phyloP scores from a whole-genome alignment of 2,113 vertebrate genomes.

The Rhynchomys soricoides region DNA sequence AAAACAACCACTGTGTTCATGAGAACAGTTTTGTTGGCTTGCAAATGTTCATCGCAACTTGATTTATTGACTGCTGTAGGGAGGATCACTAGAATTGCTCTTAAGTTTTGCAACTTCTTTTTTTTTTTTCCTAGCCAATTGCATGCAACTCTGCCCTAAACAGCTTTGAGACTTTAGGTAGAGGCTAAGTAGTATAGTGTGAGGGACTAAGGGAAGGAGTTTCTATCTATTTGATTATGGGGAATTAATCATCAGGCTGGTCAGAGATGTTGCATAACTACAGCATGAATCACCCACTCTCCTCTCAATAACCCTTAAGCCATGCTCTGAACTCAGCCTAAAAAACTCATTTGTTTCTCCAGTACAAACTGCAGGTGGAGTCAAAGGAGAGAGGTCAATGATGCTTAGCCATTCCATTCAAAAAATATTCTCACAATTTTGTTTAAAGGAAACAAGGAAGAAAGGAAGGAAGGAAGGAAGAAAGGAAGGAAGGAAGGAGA shows the following conservation, averaged over 20 bases:
- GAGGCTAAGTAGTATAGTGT: neutral
- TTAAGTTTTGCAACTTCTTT: neutral
- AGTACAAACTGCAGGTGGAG: neutral
- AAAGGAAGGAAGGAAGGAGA: neutral
- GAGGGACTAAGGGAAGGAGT: neutral
- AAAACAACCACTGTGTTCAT: neutral
- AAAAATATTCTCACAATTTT: neutral
- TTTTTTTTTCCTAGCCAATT: neutral
- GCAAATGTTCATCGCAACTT: neutral
- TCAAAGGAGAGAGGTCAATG: neutral
- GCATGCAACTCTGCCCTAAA: neutral
- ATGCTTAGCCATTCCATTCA: neutral
- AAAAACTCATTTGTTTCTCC: neutral
- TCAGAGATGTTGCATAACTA: neutral
- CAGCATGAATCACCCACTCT: neutral
- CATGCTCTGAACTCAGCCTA: too few relatives aligned
- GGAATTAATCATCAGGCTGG: too few relatives aligned
- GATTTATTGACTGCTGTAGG: neutral
- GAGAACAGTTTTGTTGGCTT: neutral
- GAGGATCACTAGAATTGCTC: neutral
- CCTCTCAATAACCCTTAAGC: neutral
- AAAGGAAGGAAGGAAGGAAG: too few relatives aligned
- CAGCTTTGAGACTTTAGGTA: neutral
- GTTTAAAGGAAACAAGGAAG: neutral
- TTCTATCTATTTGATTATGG: neutral